Conservation (phyloP, 2,113 vertebrate species). For the Lates calcarifer region DNA sequence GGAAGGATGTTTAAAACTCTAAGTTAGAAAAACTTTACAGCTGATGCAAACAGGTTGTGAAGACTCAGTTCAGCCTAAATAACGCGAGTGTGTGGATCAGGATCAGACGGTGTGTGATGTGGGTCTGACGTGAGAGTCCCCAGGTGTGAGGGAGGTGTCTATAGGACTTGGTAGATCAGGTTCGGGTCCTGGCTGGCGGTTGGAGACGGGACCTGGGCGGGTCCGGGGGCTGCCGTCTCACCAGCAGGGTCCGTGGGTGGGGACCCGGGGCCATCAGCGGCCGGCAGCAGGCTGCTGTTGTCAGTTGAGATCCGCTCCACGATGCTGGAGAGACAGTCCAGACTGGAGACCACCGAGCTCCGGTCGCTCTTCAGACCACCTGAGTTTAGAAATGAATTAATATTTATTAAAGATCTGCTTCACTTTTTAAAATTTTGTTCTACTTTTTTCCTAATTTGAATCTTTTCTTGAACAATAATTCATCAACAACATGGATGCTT, state of each 20-base stretch:
- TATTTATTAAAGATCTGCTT: not conserved
- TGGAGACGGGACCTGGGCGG: slow-evolving; percentile 76
- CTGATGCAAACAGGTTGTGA: slow-evolving; percentile 21
- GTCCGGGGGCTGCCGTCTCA: slow-evolving; percentile 78
- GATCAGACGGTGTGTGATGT: slow-evolving; percentile 17
- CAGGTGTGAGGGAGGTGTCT: slow-evolving; percentile 56
- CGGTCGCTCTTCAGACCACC: slow-evolving; percentile 86
- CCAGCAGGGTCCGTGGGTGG: slow-evolving; percentile 67
- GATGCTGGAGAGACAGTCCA: slow-evolving; percentile 97
- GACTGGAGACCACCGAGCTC: slow-evolving; percentile 91
- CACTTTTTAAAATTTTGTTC: not conserved
- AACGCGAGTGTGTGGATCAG: no score
- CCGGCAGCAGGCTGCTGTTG: slow-evolving; percentile 83
- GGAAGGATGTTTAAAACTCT: not conserved
- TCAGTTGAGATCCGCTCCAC: slow-evolving; percentile 98
- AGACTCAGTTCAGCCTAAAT: slow-evolving; percentile 11
- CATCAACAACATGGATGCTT: no score
- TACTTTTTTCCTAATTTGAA: not conserved
- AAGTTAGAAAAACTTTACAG: not conserved
- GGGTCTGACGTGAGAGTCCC: slow-evolving; percentile 2
- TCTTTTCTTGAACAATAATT: no score
- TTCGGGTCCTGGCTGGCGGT: slow-evolving; percentile 84
- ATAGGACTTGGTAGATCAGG: slow-evolving; percentile 94
- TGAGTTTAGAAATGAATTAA: not conserved
- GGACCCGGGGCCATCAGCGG: slow-evolving; percentile 81